A percentile compares a stretch with the other conserved stretches of the same genome.
Conservation (phyloP, 2,113 vertebrate species). For the Mastomys coucha region DNA sequence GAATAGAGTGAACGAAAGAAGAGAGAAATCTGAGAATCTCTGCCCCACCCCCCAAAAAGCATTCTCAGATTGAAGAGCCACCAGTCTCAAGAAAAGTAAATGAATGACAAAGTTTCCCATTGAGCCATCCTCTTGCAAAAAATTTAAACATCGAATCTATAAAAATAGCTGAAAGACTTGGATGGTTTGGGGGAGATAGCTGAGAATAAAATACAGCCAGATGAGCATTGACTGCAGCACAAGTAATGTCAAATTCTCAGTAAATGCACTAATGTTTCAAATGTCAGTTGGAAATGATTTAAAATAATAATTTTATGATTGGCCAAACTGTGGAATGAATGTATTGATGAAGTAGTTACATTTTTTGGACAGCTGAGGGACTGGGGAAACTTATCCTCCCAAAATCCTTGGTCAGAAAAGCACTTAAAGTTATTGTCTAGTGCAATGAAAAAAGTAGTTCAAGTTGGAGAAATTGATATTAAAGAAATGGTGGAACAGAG, state of each 20-base stretch:
- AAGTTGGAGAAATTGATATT: constrained; percentile 2
- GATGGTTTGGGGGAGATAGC: background rate
- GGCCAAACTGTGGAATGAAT: constrained; percentile 31
- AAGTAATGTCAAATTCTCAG: background rate
- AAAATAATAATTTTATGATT: constrained; percentile 6
- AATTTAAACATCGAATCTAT: constrained; percentile 11
- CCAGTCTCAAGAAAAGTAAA: constrained; percentile 8
- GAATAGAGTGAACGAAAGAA: background rate
- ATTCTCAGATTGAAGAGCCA: constrained; percentile 41
- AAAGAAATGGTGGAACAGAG: background rate
- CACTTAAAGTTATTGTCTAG: constrained; percentile 14
- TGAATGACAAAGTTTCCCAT: background rate
- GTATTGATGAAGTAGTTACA: constrained; percentile 1
- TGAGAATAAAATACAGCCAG: background rate
- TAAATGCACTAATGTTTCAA: background rate
- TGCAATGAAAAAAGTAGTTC: background rate
- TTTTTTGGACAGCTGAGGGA: background rate
- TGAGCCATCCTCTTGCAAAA: background rate
- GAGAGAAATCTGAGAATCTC: background rate
- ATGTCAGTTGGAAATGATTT: background rate
- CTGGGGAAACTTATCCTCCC: background rate
- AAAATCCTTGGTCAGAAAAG: constrained; percentile 23
- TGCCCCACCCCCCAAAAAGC: background rate
- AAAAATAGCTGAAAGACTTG: background rate
- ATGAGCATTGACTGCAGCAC: background rate